Evolutionary conservation across 1,140 invertebrate genomes (phyloP).

Genomic region (Solenopsis invicta): DNA sequence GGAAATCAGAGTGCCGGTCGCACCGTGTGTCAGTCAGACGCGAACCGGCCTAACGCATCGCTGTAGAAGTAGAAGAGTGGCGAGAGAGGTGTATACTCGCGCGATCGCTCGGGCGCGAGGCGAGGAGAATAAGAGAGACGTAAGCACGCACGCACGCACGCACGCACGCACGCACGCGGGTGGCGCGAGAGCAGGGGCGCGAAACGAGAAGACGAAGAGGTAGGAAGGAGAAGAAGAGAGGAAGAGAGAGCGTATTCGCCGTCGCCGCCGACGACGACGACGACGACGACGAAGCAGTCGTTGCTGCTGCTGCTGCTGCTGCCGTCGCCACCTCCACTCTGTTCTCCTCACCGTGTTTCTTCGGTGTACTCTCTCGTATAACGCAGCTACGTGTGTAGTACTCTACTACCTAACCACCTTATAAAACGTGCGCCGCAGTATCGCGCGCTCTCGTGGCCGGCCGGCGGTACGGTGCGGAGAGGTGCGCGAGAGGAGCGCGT

Average conservation of each 20-base stretch:
- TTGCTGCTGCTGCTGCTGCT: neutral
- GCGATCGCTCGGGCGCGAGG: neutral
- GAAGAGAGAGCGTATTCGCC: neutral
- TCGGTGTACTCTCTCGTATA: slow-evolving; percentile 68
- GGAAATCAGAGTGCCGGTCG: slow-evolving; percentile 39
- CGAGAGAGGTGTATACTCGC: slow-evolving; percentile 15
- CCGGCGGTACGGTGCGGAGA: slow-evolving; percentile 19
- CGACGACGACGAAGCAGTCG: slow-evolving; percentile 46
- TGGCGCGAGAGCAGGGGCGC: slow-evolving; percentile 31
- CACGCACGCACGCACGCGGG: slow-evolving; percentile 33
- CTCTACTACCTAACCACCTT: slow-evolving; percentile 13
- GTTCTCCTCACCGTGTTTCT: slow-evolving; percentile 36
- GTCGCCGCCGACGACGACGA: slow-evolving; percentile 31
- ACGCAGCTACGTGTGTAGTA: slow-evolving; percentile 24
- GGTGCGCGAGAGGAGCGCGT: slow-evolving; percentile 26
- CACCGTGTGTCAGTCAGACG: slow-evolving; percentile 47
- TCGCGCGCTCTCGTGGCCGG: slow-evolving; percentile 21
- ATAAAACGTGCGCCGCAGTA: slow-evolving; percentile 57
- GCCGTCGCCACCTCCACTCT: neutral
- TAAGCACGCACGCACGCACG: slow-evolving; percentile 15
- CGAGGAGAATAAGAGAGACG: slow-evolving; percentile 12
- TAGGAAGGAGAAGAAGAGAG: neutral
- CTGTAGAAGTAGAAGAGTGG: slow-evolving; percentile 17
- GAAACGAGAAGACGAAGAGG: slow-evolving; percentile 32
- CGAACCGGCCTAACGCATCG: slow-evolving; percentile 47